Base-by-base conservation (phyloP, 2,888 invertebrate species). In the Protodeltote pygarga region DNA sequence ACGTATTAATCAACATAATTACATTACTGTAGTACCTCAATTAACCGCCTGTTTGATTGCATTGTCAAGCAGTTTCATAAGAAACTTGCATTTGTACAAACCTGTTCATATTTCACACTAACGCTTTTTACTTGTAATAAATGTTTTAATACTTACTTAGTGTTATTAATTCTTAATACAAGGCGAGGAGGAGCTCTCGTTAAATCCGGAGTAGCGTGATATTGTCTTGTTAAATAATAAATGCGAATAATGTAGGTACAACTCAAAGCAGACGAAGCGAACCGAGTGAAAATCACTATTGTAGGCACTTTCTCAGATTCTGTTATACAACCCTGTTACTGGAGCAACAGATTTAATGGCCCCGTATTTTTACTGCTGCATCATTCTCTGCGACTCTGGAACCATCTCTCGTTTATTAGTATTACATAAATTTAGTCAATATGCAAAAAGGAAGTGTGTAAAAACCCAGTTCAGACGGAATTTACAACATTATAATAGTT, bases 161-260 rank as follows among this genome's bases (percentile, higher is more conserved):
- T 25, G 28, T 58, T 45, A 46, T 50, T 50, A 63, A 44, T 48
- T 54, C 34, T 33, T 48, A 41, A 11, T 50, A 8, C 16, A 50
- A 34, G 37, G 16, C 61, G 29, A 39, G 44, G 21, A 17, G 25
- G 32, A 44, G 38, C 23, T 48, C 45, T 63, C 20, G 40, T 51
- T 49, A 35, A 44, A 51, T 49, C 40, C 44, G 15, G 35, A 65
- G 33, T 38, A 49, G 54, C 40, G 33, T 66, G 31, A 50, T 48
- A 53, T 52, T 66, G 49, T 49, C 44, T 45, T 62, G 35, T 49
- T 59, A 64, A 49, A 64, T 59, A 62, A 58, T 61, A 64, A 57
- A 52, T 64, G 48, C 32, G 61, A 48, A 52, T 52, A 58, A 58
- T 64, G 50, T 46, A 61, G 48, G 25, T 51, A 63, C 49, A 15